Conservation (phyloP, 2,797 vertebrate genomes). For the Sebastes baramenuke region DNA sequence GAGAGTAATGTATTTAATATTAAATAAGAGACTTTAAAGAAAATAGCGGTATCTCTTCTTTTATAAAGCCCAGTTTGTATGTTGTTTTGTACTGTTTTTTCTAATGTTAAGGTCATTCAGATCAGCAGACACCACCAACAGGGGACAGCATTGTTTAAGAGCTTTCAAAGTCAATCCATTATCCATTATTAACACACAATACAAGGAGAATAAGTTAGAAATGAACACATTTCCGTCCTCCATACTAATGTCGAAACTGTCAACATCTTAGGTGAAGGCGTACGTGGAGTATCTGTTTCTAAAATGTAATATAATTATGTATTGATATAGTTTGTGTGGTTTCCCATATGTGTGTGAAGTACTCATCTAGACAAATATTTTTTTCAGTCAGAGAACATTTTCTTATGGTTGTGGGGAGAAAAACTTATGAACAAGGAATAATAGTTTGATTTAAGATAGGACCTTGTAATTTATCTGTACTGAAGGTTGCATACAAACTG, state of each 20-base stretch:
- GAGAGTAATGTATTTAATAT: conserved; percentile 70
- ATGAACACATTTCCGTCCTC: neutral
- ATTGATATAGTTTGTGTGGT: neutral
- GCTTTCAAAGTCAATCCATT: neutral
- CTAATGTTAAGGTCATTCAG: neutral
- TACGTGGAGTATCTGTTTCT: neutral
- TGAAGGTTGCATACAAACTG: conserved; percentile 2
- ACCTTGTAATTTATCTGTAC: neutral
- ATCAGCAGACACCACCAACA: conserved; percentile 17
- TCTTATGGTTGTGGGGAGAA: neutral
- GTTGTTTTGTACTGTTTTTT: neutral
- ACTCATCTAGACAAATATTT: neutral
- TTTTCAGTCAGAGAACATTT: neutral
- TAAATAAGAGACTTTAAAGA: conserved; percentile 53
- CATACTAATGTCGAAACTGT: neutral
- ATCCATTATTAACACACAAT: neutral
- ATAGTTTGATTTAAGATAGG: neutral
- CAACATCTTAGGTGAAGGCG: neutral
- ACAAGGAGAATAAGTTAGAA: neutral
- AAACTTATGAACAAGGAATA: neutral
- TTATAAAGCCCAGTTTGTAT: neutral
- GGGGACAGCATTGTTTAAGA: conserved; percentile 30
- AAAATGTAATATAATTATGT: neutral
- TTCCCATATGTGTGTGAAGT: neutral
- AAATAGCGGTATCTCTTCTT: neutral